phyloP scores from a whole-genome alignment of 2,888 invertebrate species.

The Elysia crispata region DNA sequence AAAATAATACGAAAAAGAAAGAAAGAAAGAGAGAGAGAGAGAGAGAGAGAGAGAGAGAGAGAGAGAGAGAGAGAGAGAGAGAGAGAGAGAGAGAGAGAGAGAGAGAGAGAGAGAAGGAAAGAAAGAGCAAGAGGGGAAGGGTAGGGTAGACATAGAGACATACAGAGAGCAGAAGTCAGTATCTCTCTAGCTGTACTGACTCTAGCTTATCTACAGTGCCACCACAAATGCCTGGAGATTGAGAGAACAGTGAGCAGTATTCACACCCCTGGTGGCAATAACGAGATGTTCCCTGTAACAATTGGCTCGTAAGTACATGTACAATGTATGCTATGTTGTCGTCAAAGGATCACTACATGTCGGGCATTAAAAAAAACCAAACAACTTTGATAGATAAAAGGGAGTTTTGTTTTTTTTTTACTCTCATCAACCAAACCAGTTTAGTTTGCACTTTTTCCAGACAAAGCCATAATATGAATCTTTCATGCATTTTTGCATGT shows the following conservation, averaged over 20 bases:
- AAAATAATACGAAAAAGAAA: background rate
- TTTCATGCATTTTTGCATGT: no score
- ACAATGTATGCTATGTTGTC: background rate
- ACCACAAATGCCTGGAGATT: conserved; percentile 34
- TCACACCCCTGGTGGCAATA: background rate
- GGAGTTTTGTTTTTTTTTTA: no score
- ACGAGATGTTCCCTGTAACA: conserved; percentile 31
- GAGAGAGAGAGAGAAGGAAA: conserved; percentile 31
- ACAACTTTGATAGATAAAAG: no score
- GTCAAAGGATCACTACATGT: no score
- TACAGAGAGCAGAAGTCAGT: background rate
- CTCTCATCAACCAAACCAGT: no score
- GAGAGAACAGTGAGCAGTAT: conserved; percentile 28
- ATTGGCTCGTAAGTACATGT: conserved; percentile 46
- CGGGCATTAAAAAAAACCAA: no score
- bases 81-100: conserved; percentile 21
- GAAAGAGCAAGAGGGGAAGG: conserved; percentile 4
- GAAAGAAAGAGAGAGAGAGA: no score
- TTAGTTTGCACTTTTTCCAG: no score
- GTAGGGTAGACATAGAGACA: no score
- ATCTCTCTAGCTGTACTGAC: no score
- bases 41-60: conserved; percentile 18
- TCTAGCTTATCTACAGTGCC: conserved; percentile 10
- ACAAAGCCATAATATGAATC: no score
- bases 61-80: conserved; percentile 21